phyloP scores from a whole-genome alignment of 2,113 vertebrate species.

The Zootoca vivipara region DNA sequence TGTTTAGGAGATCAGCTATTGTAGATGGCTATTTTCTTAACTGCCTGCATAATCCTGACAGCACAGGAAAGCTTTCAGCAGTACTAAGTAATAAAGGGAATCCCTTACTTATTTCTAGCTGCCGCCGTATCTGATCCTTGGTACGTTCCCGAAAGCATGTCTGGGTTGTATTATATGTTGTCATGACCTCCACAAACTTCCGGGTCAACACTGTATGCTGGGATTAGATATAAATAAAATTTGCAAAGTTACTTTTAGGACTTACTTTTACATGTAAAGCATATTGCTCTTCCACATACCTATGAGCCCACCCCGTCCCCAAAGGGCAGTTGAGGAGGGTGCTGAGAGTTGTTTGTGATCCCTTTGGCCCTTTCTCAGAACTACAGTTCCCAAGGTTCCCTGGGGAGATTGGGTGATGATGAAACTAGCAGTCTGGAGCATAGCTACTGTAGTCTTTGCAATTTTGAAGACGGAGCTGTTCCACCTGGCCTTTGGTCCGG shows the following conservation, averaged over 20 bases:
- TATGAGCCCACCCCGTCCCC: too few species aligned
- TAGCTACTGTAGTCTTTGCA: neutral
- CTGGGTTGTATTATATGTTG: slow-evolving; percentile 91
- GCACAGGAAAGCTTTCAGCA: too few species aligned
- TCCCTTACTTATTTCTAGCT: slow-evolving; percentile 95
- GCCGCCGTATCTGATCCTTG: slow-evolving; percentile 93
- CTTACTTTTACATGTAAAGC: neutral
- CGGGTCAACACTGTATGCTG: slow-evolving; percentile 90
- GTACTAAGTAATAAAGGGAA: too few species aligned
- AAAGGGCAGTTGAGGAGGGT: too few species aligned
- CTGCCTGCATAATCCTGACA: too few species aligned
- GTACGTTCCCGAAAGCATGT: slow-evolving; percentile 92
- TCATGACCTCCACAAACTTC: slow-evolving; percentile 97
- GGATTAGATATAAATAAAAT: neutral
- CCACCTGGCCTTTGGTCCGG: too few species aligned
- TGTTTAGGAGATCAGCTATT: too few species aligned
- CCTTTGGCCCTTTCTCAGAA: neutral
- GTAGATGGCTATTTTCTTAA: too few species aligned
- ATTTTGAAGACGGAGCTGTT: too few species aligned
- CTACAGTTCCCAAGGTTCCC: neutral
- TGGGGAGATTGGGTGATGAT: neutral
- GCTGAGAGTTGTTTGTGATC: too few species aligned
- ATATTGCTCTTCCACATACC: too few species aligned
- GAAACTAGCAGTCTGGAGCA: neutral
- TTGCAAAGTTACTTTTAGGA: neutral